Evolutionary conservation across 2,797 vertebrate genomes (phyloP).

Genomic region (Erpetoichthys calabaricus): DNA sequence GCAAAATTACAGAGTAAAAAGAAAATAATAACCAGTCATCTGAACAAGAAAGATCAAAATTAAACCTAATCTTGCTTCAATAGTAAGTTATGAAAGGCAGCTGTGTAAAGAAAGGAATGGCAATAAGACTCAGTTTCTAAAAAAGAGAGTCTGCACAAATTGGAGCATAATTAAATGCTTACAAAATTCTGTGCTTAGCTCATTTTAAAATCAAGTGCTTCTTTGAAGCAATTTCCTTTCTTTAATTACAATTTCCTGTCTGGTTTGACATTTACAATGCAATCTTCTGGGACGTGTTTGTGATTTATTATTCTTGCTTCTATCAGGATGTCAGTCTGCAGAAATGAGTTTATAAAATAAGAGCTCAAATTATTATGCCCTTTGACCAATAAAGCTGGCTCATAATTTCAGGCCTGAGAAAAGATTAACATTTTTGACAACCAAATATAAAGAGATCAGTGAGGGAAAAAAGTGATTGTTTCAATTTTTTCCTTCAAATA

Average conservation of each 20-base stretch:
- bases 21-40: constrained; percentile 20
- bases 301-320: constrained; percentile 89
- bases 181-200: constrained; percentile 76
- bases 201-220: constrained; percentile 86
- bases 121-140: constrained; percentile 40
- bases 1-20: not conserved
- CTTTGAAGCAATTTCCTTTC: constrained; percentile 90
- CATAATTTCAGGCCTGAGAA: constrained; percentile 74
- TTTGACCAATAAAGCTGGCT: constrained; percentile 85
- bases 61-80: constrained; percentile 20
- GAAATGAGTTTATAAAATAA: constrained; percentile 92
- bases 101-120: constrained; percentile 23
- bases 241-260: constrained; percentile 96
- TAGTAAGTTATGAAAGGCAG: constrained; percentile 23
- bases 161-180: constrained; percentile 88
- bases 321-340: constrained; percentile 76
- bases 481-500: constrained; percentile 33
- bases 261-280: constrained; percentile 88
- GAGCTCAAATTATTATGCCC: constrained; percentile 82
- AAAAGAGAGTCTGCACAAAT: constrained; percentile 68
- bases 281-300: constrained; percentile 82
- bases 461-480: constrained; percentile 38
- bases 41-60: constrained; percentile 22
- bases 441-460: constrained; percentile 60
- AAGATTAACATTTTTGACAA: constrained; percentile 84